These are phyloP conservation scores for Phyllotis vaccarum DNA, from an alignment of 2,797 vertebrate genomes.

Conservation along the genomic window DNA sequence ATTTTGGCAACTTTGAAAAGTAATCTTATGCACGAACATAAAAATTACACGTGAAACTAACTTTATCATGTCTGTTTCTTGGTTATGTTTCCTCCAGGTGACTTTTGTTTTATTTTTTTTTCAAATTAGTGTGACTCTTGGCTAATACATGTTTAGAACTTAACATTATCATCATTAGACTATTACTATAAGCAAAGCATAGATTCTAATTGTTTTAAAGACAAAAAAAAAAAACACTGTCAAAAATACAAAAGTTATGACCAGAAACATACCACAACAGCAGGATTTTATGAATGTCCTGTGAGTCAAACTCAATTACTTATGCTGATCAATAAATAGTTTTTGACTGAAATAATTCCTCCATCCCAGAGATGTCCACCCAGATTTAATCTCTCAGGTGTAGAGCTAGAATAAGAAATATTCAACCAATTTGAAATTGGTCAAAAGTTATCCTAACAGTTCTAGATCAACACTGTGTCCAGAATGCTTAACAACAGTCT, in stretches of 20 bases:
- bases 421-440: neutral
- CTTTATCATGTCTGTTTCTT: neutral
- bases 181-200: neutral
- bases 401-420: neutral
- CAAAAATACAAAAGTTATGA: neutral
- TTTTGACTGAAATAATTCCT: neutral
- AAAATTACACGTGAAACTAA: neutral
- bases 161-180: neutral
- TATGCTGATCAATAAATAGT: neutral
- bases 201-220: neutral
- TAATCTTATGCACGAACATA: neutral
- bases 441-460: neutral
- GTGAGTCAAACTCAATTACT: neutral
- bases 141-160: neutral
- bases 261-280: neutral
- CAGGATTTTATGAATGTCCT: neutral
- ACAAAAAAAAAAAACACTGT: neutral
- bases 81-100: neutral
- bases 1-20: neutral
- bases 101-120: neutral
- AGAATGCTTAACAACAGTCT: neutral
- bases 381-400: neutral
- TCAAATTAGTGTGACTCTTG: neutral
- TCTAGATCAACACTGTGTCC: neutral
- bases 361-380: neutral